A percentile compares a stretch with the other conserved stretches of the same genome.
Conservation (phyloP, 1,140 invertebrate genomes). For the Brachionus asplanchnoidis region DNA sequence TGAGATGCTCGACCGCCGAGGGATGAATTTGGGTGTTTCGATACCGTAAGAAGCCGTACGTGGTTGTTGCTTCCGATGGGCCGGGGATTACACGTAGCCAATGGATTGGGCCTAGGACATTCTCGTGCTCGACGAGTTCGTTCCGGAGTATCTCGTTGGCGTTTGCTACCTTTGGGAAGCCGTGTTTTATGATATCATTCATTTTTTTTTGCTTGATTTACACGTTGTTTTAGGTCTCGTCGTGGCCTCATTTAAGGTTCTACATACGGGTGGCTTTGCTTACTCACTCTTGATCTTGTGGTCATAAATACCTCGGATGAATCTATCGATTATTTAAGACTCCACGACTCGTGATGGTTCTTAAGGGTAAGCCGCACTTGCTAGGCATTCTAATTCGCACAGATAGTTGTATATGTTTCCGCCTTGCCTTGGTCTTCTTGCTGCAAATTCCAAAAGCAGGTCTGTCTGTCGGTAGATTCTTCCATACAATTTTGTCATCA, state of each 20-base stretch:
- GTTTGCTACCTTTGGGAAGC: background rate
- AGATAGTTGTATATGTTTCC: slow-evolving; percentile 11
- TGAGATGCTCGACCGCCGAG: background rate
- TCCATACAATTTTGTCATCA: background rate
- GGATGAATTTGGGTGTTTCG: background rate
- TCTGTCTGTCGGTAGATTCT: background rate
- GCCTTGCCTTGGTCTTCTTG: background rate
- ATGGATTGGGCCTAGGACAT: background rate
- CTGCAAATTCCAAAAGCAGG: background rate
- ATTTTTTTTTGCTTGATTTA: too few species aligned
- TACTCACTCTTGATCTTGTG: background rate
- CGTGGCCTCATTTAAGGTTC: background rate
- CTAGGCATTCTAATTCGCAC: background rate
- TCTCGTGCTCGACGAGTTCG: background rate
- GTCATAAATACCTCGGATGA: background rate
- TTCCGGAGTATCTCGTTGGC: background rate
- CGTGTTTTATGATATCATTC: background rate
- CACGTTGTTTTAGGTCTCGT: too few species aligned
- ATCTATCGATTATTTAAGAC: background rate
- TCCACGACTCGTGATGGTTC: background rate
- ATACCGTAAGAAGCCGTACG: background rate
- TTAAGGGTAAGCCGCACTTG: background rate
- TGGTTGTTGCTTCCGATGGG: background rate
- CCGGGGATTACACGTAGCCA: background rate
- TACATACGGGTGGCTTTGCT: background rate